Conservation (phyloP, 1,140 invertebrate genomes). For the Papilio polyxenes region DNA sequence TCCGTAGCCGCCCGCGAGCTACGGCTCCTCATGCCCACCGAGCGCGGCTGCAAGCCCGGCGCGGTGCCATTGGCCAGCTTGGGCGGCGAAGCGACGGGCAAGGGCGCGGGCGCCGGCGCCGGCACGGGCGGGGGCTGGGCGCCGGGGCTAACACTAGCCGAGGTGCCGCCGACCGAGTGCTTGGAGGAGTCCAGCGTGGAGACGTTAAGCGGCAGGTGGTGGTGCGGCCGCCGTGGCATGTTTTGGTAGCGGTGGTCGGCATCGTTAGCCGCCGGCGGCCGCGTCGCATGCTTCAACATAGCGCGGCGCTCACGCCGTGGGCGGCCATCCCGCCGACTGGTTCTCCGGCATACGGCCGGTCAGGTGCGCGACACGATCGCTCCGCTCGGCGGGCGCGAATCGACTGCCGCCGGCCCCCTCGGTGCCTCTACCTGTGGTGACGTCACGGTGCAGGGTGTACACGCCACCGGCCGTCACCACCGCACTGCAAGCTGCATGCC, state of each 20-base stretch:
- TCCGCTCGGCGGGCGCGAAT: constrained; percentile 59
- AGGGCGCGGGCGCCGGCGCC: constrained; percentile 59
- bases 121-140: constrained; percentile 61
- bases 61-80: constrained; percentile 77
- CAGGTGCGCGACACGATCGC: constrained; percentile 55
- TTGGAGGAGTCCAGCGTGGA: constrained; percentile 86
- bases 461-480: constrained; percentile 41
- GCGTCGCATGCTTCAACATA: constrained; percentile 80
- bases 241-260: constrained; percentile 78
- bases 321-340: constrained; percentile 72
- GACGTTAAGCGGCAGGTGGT: constrained; percentile 84
- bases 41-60: constrained; percentile 77
- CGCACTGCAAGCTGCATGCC: constrained; percentile 39
- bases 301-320: constrained; percentile 65
- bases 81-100: constrained; percentile 64
- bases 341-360: constrained; percentile 67
- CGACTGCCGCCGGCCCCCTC: constrained; percentile 60
- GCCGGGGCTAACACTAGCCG: constrained; percentile 79
- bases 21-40: constrained; percentile 62
- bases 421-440: constrained; percentile 62
- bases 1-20: constrained; percentile 84
- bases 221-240: constrained; percentile 79
- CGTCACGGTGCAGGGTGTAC: constrained; percentile 65
- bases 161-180: constrained; percentile 86
- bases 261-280: constrained; percentile 76